A percentile compares a stretch with the other conserved stretches of the same genome.
phyloP scores from a whole-genome alignment of 2,113 vertebrate genomes.

The Podocnemis expansa region DNA sequence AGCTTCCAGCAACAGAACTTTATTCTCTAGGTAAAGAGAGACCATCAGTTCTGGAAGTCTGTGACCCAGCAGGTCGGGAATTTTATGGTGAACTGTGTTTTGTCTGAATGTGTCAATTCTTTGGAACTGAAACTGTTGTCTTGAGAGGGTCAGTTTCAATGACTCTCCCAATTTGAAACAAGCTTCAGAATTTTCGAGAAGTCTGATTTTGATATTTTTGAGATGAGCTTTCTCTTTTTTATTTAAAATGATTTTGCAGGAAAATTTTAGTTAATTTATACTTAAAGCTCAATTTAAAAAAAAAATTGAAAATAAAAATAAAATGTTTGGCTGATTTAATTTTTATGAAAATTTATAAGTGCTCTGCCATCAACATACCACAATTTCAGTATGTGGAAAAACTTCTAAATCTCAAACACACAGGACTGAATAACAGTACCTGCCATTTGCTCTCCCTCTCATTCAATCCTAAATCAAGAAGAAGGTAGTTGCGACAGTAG shows the following conservation, averaged over 20 bases:
- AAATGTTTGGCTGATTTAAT: no score
- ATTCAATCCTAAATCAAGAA: background rate
- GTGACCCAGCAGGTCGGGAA: background rate
- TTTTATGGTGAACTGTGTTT: background rate
- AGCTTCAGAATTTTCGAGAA: background rate
- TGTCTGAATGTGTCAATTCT: background rate
- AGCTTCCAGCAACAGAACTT: background rate
- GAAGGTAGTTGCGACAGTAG: background rate
- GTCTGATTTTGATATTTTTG: background rate
- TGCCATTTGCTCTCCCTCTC: no score
- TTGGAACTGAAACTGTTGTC: background rate
- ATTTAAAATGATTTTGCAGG: background rate
- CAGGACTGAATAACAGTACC: no score
- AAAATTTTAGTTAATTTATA: background rate
- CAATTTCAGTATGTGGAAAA: no score
- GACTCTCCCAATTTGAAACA: background rate
- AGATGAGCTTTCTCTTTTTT: background rate
- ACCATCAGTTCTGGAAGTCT: background rate
- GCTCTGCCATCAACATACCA: no score
- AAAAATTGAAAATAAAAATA: no score
- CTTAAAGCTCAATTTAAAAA: background rate
- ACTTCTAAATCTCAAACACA: no score
- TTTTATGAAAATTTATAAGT: no score
- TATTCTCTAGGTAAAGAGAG: background rate
- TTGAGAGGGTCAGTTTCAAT: background rate